These are phyloP conservation scores for Copidosoma aretas DNA, from an alignment of 2,888 invertebrate genomes.

Conservation along the genomic window DNA sequence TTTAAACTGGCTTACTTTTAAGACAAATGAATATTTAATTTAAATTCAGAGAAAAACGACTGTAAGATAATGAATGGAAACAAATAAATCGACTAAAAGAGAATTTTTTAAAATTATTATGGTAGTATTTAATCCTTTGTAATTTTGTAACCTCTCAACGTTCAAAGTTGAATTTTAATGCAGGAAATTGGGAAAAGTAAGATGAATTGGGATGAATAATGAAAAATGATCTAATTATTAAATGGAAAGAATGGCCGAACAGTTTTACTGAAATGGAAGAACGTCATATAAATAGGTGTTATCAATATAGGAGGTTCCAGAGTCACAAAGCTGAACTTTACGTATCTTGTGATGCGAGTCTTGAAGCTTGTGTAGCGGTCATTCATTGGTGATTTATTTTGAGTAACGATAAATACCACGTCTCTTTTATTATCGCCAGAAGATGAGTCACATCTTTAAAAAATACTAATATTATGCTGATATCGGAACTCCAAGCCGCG, in stretches of 20 bases:
- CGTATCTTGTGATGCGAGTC: constrained; percentile 3
- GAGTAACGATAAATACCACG: not conserved
- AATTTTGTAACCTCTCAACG: no score
- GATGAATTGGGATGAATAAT: not conserved
- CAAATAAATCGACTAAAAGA: not conserved
- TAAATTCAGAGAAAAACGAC: not conserved
- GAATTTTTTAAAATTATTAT: constrained; percentile 5
- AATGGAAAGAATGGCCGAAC: not conserved
- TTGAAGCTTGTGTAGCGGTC: not conserved
- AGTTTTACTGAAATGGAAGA: not conserved
- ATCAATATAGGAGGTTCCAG: not conserved
- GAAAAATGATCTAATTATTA: not conserved
- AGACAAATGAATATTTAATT: not conserved
- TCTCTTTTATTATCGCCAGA: not conserved
- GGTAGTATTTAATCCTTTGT: constrained; percentile 1
- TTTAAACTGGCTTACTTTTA: not conserved
- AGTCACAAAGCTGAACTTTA: not conserved
- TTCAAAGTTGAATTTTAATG: constrained; percentile 1
- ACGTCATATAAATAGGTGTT: not conserved
- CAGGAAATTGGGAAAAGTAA: constrained; percentile 2
- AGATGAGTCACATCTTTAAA: constrained; percentile 2
- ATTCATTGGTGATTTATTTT: not conserved
- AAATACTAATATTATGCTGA: not conserved
- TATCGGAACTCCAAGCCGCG: not conserved
- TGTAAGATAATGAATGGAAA: not conserved